Conservation (phyloP, 2,113 vertebrate genomes). For the Apteryx mantelli region DNA sequence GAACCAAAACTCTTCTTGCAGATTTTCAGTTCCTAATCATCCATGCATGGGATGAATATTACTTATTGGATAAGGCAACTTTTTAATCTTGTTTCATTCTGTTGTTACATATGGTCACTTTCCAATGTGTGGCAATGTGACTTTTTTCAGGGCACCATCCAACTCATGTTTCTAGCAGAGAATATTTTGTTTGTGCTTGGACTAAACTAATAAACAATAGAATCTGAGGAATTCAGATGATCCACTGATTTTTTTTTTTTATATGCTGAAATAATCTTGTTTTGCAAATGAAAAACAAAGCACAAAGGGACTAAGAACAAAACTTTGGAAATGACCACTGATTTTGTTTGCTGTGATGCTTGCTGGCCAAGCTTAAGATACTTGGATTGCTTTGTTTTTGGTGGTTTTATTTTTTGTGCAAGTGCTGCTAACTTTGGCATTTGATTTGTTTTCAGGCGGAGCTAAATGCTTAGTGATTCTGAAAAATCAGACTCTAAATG, state of each 20-base stretch:
- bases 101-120: neutral
- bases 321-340: conserved; percentile 51
- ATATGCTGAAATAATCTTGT: conserved; percentile 34
- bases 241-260: neutral
- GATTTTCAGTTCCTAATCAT: neutral
- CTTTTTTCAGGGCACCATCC: neutral
- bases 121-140: neutral
- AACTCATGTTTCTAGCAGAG: neutral
- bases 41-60: neutral
- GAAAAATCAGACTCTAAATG: neutral
- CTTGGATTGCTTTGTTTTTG: neutral
- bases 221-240: conserved; percentile 34
- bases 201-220: conserved; percentile 58
- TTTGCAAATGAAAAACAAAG: conserved; percentile 55
- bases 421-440: neutral
- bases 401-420: neutral
- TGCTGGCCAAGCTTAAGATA: conserved; percentile 7
- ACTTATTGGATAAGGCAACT: neutral
- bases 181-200: conserved; percentile 21
- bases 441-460: neutral
- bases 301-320: conserved; percentile 41
- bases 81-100: neutral
- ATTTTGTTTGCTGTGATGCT: conserved; percentile 49
- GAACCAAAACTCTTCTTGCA: conserved; percentile 27
- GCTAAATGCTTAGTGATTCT: neutral